phyloP scores from a whole-genome alignment of 2,113 vertebrate genomes.

The Progne subis region DNA sequence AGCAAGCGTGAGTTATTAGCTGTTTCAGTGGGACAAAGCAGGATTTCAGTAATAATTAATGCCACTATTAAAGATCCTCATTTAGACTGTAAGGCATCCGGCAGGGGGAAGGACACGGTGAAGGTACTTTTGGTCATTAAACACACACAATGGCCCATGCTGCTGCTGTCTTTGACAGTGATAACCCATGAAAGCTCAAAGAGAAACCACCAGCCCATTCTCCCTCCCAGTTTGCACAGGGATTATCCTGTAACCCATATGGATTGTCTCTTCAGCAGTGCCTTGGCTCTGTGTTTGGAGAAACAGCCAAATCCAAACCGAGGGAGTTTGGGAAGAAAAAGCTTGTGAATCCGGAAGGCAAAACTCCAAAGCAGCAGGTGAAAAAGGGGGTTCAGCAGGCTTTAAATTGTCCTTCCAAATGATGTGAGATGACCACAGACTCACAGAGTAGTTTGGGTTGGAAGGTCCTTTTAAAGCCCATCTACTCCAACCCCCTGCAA shows the following conservation, averaged over 20 bases:
- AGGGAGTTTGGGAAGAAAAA: neutral
- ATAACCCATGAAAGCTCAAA: neutral
- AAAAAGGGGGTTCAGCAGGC: neutral
- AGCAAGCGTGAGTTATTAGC: neutral
- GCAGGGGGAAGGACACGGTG: neutral
- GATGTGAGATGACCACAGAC: neutral
- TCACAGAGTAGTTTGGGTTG: neutral
- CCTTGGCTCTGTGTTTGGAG: neutral
- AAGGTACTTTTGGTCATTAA: slow-evolving; percentile 12
- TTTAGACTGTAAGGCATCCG: slow-evolving; percentile 3
- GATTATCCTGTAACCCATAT: neutral
- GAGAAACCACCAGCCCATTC: neutral
- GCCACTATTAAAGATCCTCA: neutral
- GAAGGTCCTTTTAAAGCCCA: neutral
- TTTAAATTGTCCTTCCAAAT: neutral
- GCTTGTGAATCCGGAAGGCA: neutral
- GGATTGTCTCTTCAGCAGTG: neutral
- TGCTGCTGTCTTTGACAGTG: neutral
- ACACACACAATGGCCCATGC: neutral
- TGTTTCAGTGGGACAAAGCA: neutral
- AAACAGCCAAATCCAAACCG: neutral
- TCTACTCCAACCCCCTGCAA: neutral
- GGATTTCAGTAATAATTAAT: slow-evolving; percentile 15
- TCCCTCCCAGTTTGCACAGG: neutral
- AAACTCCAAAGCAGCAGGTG: neutral